Evolutionary conservation across 2,113 vertebrate genomes (phyloP).

Genomic region (Xyrauchen texanus): DNA sequence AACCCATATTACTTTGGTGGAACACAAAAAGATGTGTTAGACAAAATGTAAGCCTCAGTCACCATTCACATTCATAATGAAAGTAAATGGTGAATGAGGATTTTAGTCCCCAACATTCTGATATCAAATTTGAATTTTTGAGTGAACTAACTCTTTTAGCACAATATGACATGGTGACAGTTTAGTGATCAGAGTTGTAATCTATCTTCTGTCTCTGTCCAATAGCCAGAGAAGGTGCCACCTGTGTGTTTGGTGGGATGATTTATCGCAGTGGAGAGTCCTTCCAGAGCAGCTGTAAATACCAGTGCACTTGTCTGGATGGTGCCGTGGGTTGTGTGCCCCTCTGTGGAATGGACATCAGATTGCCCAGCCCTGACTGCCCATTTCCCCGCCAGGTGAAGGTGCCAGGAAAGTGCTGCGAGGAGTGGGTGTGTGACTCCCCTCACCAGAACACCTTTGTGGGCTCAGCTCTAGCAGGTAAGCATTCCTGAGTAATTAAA

Average conservation of each 20-base stretch:
- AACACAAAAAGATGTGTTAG: no score
- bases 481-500: slow-evolving; percentile 59
- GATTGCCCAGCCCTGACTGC: slow-evolving; percentile 93
- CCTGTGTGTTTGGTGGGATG: slow-evolving; percentile 89
- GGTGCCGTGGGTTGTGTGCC: slow-evolving; percentile 93
- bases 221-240: slow-evolving; percentile 89
- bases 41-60: no score
- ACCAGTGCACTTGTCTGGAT: slow-evolving; percentile 95
- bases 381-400: slow-evolving; percentile 89
- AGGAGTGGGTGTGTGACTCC: slow-evolving; percentile 94
- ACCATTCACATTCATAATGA: no score
- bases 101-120: no score
- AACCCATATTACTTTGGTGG: no score
- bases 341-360: slow-evolving; percentile 89
- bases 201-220: not conserved
- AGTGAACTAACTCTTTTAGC: no score
- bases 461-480: slow-evolving; percentile 89
- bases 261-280: slow-evolving; percentile 93
- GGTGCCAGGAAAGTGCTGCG: slow-evolving; percentile 94
- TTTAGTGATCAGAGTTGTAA: not conserved
- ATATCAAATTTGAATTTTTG: no score
- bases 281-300: slow-evolving; percentile 99
- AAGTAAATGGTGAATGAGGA: no score
- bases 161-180: no score
- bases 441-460: slow-evolving; percentile 79